Evolutionary conservation across 2,888 invertebrate species (phyloP), one percentile per base, ranked within the genome.

Genomic region (Euzetes globulus): DNA sequence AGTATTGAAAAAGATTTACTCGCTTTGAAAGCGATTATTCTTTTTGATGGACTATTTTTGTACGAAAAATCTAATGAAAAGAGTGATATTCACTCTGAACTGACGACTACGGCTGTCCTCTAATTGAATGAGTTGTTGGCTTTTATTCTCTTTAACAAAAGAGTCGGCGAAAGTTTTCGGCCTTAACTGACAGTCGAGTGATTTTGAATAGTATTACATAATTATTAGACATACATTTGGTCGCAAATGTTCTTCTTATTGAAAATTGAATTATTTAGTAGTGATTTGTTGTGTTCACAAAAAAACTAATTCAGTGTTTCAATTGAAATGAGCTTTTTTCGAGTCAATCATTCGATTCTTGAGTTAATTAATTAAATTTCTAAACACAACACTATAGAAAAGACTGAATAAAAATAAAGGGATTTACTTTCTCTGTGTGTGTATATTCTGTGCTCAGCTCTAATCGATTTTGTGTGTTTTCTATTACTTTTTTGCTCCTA

Each of bases 361-460:
- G 55, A 25, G 25, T 55, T 55, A 55, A 55, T 55, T 55, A 55
- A 55, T 55, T 55, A 55, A 55, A 22, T 55, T 55, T 55, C 55
- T 55, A 13, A 55, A 25, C 19, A 55, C 19, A 55, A 25, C 13
- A 55, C n/a, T 7, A 55, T 0, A 55, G 11, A 25, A 25, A 55
- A 19, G 11, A 41, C 41, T 41, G 41, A 55, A 25, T 22, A 22
- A 13, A 19, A 22, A 4, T 22, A 50, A 25, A 55, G 55, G 55
- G 55, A 55, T 55, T 50, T n/a, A n/a, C n/a, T n/a, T 50, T 50
- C 50, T 41, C 41, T 41, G 7, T 9, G 1, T 41, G 11, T 19
- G n/a, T 55, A 22, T 55, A 22, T 6, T 19, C 55, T 55, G 19
- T 4, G 17, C 50, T 50, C n/a, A 50, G n/a, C 25, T 55, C 55